phyloP scores from a whole-genome alignment of 2,113 vertebrate species.

The Leiothrix lutea region DNA sequence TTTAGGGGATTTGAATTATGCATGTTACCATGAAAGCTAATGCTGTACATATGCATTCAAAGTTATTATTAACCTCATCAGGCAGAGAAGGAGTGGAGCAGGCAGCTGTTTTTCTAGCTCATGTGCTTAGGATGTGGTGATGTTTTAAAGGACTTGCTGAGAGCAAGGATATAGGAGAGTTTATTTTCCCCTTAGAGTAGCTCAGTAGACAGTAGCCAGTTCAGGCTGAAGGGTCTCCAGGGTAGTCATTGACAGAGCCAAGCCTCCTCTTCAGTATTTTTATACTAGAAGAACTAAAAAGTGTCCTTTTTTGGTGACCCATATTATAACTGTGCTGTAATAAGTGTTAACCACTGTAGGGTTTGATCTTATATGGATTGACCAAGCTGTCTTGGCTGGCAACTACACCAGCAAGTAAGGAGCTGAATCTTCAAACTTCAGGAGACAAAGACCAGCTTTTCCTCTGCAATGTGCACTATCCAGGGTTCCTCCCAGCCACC shows the following conservation, averaged over 20 bases:
- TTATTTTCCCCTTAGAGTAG: neutral
- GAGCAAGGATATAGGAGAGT: neutral
- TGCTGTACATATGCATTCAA: constrained; percentile 73
- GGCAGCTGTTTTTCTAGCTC: constrained; percentile 68
- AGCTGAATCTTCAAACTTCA: neutral
- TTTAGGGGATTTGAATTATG: constrained; percentile 75
- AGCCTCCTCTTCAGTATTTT: neutral
- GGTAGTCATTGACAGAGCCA: neutral
- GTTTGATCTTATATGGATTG: accelerated
- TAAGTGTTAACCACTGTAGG: neutral
- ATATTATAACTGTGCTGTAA: neutral
- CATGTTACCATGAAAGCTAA: constrained; percentile 77
- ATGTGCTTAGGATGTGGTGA: constrained; percentile 12
- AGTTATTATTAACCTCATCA: constrained; percentile 80
- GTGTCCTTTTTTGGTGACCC: neutral
- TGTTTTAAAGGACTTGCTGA: constrained; percentile 43
- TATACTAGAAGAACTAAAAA: neutral
- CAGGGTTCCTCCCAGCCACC: neutral
- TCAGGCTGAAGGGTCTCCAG: neutral
- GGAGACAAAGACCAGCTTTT: neutral
- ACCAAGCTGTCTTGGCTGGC: neutral
- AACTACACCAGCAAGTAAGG: neutral
- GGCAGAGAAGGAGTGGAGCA: constrained; percentile 50
- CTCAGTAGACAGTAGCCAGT: neutral
- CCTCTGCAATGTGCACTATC: neutral